Evolutionary conservation across 2,113 vertebrate genomes (phyloP), one percentile per base, ranked within the genome.

Genomic region (Hippoglossus stenolepis): DNA sequence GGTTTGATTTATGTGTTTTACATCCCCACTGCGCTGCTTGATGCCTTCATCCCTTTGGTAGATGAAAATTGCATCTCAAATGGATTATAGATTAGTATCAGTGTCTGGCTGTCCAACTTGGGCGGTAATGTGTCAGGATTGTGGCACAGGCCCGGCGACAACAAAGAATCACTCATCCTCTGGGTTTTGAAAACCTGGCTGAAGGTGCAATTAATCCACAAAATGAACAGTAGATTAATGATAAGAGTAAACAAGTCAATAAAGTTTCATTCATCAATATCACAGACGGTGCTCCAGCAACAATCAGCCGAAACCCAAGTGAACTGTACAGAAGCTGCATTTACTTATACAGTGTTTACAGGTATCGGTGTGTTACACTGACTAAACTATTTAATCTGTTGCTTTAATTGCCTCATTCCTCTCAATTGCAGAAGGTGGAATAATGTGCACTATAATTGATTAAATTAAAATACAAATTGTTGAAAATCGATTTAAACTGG

Each of bases 71-170:
- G 68, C 63, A 73, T 62, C 65, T 75, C 60, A 77, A 75, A 80
- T 77, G 77, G 78, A 69, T 80, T 80, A 78, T 69, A 83, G 80
- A 87, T 85, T 63, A 47, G 23, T 76, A 80, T 87, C 78, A 65
- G 67, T 77, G 71, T 75, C 77, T 72, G 65, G 74, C 80, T 77
- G 65, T 80, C 70, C 73, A 79, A 68, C 57, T 71, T 65, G 74
- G 65, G 68, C 26, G 53, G 67, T 70, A 49, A 65, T 20, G 65
- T 75, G 66, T 72, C 80, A 74, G 49, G 28, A 70, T 13, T 70
- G 43, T 68, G 70, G 38, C 68, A 64, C 15, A 69, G 47, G 57
- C 62, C 56, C 0, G 20, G 13, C 35, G 17, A 40, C 31, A 49
- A 72, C 47, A 69, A 67, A 51, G 35, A 79, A 77, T 74, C n/a